These are phyloP conservation scores for Edolisoma coerulescens DNA, from an alignment of 2,113 vertebrate species.

Conservation along the genomic window DNA sequence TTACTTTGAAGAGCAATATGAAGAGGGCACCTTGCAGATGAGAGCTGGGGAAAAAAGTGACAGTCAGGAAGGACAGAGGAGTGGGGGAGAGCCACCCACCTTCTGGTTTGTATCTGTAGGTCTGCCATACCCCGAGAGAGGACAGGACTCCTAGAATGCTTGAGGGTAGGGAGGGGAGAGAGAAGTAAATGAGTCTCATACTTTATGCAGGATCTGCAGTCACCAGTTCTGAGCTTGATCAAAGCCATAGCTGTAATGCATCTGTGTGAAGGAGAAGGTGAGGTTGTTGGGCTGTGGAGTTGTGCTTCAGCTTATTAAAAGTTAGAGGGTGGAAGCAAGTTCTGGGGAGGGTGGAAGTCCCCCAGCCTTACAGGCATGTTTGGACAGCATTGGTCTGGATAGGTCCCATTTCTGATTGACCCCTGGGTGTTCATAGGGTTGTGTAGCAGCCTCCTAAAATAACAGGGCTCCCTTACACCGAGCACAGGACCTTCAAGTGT, in stretches of 20 bases:
- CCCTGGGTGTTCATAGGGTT: not conserved
- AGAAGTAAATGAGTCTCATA: not conserved
- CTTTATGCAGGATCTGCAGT: not conserved
- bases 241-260: not conserved
- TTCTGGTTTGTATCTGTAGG: not conserved
- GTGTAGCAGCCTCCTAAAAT: not conserved
- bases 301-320: not conserved
- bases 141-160: not conserved
- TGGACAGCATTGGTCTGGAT: not conserved
- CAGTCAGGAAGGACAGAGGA: not conserved
- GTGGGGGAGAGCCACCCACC: not conserved
- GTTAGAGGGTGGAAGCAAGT: not conserved
- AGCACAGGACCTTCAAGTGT: not conserved
- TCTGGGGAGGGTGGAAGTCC: not conserved
- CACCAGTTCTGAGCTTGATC: not conserved
- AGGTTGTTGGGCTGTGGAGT: not conserved
- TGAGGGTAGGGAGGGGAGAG: not conserved
- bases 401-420: not conserved
- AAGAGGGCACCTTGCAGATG: conserved; percentile 28
- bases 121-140: not conserved
- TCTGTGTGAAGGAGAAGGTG: not conserved
- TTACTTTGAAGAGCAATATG: conserved; percentile 37
- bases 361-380: not conserved
- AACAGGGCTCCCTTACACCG: not conserved
- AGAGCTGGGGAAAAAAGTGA: not conserved